Conservation (phyloP, 2,888 invertebrate genomes). For the Campoletis raptor region DNA sequence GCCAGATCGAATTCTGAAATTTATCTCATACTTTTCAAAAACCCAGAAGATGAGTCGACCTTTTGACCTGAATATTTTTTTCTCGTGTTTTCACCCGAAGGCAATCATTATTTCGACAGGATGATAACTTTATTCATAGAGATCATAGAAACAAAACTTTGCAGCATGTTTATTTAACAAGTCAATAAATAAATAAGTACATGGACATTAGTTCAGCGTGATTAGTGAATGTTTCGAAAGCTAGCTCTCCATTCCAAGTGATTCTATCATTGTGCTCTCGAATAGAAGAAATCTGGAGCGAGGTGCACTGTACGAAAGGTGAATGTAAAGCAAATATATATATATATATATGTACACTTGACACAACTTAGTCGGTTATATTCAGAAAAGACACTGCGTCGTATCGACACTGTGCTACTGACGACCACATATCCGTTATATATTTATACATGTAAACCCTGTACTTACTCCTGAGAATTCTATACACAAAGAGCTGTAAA, state of each 20-base stretch:
- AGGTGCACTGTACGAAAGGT: constrained; percentile 61
- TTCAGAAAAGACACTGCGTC: constrained; percentile 30
- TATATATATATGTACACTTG: constrained; percentile 6
- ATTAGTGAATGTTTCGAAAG: constrained; percentile 61
- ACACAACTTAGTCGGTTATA: constrained; percentile 9
- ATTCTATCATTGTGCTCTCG: neutral
- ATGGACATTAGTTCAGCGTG: constrained; percentile 24
- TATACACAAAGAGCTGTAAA: neutral
- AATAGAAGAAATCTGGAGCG: constrained; percentile 62
- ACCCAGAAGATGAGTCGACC: neutral
- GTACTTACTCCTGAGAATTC: constrained; percentile 24
- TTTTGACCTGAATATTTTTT: neutral
- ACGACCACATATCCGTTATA: constrained; percentile 25
- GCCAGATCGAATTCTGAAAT: constrained; percentile 22
- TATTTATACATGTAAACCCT: neutral
- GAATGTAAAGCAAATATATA: constrained; percentile 55
- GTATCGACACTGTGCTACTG: constrained; percentile 52
- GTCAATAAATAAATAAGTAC: neutral
- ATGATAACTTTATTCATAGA: too few species aligned
- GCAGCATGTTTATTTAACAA: neutral
- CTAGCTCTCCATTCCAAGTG: constrained; percentile 49
- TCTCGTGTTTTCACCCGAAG: neutral
- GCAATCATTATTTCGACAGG: neutral
- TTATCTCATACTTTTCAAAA: neutral
- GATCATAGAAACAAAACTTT: too few species aligned